These are phyloP conservation scores for Mellilla xanthometata DNA, from an alignment of 2,888 invertebrate genomes.

Conservation along the genomic window DNA sequence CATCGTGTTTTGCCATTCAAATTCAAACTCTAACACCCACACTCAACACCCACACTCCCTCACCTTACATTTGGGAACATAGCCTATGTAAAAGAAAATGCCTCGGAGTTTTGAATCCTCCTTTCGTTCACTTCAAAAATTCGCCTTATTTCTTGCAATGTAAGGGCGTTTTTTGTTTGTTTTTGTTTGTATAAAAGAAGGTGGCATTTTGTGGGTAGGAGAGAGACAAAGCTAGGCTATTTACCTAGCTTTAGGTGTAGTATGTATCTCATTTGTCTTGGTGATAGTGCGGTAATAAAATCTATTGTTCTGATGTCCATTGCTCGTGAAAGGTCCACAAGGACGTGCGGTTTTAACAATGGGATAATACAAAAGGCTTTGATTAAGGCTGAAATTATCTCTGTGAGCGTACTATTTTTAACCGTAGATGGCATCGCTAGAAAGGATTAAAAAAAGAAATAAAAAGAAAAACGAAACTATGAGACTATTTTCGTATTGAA, in stretches of 20 bases:
- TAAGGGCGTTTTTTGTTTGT: conserved; percentile 49
- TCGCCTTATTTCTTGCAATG: conserved; percentile 46
- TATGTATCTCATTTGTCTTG: conserved; percentile 79
- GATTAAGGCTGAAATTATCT: conserved; percentile 25
- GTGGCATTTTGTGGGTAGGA: conserved; percentile 65
- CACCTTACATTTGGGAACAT: conserved; percentile 37
- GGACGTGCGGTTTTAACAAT: conserved; percentile 31
- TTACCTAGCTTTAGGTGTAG: conserved; percentile 71
- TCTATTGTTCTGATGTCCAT: conserved; percentile 52
- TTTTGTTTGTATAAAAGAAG: conserved; percentile 61
- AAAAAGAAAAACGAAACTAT: too few relatives aligned
- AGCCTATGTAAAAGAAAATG: conserved; percentile 71
- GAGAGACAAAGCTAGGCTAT: conserved; percentile 60
- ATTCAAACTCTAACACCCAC: conserved; percentile 38
- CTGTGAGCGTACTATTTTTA: conserved; percentile 30
- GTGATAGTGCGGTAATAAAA: conserved; percentile 68
- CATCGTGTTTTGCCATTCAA: conserved; percentile 35
- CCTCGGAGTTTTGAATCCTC: conserved; percentile 64
- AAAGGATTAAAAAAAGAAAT: conserved; percentile 3
- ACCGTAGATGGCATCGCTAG: conserved; percentile 37
- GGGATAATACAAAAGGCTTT: conserved; percentile 27
- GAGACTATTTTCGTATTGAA: too few relatives aligned
- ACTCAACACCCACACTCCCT: conserved; percentile 32
- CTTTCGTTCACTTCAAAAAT: conserved; percentile 58
- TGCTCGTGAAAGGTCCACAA: conserved; percentile 26